Percentiles rank a stretch among this genome's conserved stretches.
These are phyloP conservation scores for Sylvilagus floridanus DNA, from an alignment of 2,797 vertebrate species.

Conservation along the genomic window DNA sequence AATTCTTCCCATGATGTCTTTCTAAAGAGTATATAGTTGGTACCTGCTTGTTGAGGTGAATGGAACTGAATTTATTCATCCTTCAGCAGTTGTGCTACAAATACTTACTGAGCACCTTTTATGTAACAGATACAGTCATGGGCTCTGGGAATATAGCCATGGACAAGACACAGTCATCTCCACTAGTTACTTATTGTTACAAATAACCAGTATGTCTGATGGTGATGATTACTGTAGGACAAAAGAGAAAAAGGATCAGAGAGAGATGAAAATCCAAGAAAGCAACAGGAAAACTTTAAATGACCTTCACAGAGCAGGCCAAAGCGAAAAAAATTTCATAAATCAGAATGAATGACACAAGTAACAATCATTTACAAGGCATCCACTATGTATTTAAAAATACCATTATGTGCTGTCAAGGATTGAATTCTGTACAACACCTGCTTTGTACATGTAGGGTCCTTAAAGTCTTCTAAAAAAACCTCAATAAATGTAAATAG, in stretches of 20 bases:
- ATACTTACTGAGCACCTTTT: background rate
- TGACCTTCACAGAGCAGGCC: background rate
- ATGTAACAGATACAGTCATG: background rate
- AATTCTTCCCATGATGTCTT: background rate
- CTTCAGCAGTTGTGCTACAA: background rate
- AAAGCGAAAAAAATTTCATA: background rate
- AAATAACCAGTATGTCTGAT: background rate
- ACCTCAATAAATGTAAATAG: background rate
- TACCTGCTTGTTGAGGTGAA: background rate
- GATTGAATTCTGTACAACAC: background rate
- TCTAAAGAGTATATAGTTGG: background rate
- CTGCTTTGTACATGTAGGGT: background rate
- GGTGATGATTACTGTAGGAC: background rate
- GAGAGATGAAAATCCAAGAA: background rate
- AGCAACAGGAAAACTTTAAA: conserved; percentile 29
- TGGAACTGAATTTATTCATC: background rate
- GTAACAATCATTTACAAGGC: background rate
- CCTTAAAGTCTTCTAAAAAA: background rate
- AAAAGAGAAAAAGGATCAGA: background rate
- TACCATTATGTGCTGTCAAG: background rate
- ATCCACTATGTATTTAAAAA: background rate
- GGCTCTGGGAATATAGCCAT: background rate
- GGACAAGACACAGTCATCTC: background rate
- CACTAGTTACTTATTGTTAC: background rate
- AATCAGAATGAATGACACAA: background rate